A percentile compares a stretch with the other conserved stretches of the same genome.
phyloP scores from a whole-genome alignment of 2,113 vertebrate genomes.

The Phainopepla nitens region DNA sequence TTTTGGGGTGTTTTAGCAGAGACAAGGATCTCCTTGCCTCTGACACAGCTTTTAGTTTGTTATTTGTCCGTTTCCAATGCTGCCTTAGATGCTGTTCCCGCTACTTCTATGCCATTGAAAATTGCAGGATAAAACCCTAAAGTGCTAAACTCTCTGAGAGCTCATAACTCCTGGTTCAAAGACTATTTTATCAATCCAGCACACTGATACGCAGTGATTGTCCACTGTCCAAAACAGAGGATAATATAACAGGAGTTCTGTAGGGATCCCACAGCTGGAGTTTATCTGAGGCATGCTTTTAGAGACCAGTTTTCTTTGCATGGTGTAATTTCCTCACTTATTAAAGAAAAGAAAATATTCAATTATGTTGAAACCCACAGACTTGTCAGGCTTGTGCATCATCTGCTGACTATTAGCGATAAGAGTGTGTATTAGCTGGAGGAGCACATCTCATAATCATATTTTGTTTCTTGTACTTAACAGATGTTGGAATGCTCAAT shows the following conservation, averaged over 20 bases:
- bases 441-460: not conserved
- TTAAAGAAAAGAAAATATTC: not conserved
- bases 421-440: not conserved
- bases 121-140: too few species aligned
- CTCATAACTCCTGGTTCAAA: too few species aligned
- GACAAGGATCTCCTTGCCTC: too few species aligned
- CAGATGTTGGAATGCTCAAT: slow-evolving; percentile 25
- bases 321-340: not conserved
- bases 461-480: not conserved
- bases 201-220: too few species aligned
- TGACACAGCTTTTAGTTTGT: too few species aligned
- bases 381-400: not conserved
- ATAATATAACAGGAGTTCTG: not conserved
- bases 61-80: too few species aligned
- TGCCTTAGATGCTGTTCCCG: too few species aligned
- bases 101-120: too few species aligned
- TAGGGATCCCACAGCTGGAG: not conserved
- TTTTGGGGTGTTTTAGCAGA: too few species aligned
- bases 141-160: too few species aligned
- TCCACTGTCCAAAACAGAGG: not conserved
- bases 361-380: not conserved
- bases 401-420: not conserved
- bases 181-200: not conserved
- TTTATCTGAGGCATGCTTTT: not conserved
- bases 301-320: not conserved